Base-by-base conservation (phyloP, 2,888 invertebrate genomes). In the Morpho deidamia region DNA sequence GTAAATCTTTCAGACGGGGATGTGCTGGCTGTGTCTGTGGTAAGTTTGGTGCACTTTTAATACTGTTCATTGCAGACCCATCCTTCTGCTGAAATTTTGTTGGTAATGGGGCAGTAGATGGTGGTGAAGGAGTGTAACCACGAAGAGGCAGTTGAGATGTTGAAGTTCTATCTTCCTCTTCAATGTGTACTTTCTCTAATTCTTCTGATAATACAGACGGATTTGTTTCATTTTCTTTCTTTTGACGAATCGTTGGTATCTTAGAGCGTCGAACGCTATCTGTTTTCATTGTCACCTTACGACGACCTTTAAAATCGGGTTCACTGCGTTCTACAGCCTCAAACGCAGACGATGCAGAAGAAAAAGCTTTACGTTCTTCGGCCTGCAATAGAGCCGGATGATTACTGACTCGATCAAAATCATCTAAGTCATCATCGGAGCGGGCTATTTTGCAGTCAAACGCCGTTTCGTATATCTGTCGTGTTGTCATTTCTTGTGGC, bases 381-480 rank as follows among this genome's bases (percentile, higher is more conserved):
- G 85, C 81, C 76, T 93, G 93, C 53, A 93, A 80, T 50, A 96
- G 83, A 48, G 95, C 93, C 10, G 95, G 94, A 70, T 95, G 95
- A 74, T 95, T 96, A 63, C 94, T 94, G 59, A 96, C 93, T 58
- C 95, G 93, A 68, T 96, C 95, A 49, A 96, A 93, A 66, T 94
- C 94, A 71, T 96, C 95, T 73, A 96, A 91, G 66, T 96, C 94
- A 77, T 94, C 94, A 67, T 94, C 94, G 8, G 95, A 95, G 62
- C 94, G 93, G 73, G 93, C 94, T 70, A 96, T 93, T 82, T 95
- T 95, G 81, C 95, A 95, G 82, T 96, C 96, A 81, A 96, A 96
- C 55, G 96, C 96, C 53, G 96, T 96, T 84, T 96, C 96, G 80
- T 96, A 96, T 53, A 96, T 92, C 83, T 95, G 95, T 70, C 95